A percentile compares a stretch with the other conserved stretches of the same genome.
Conservation (phyloP, 1,140 invertebrate species). For the Drosophila funebris region DNA sequence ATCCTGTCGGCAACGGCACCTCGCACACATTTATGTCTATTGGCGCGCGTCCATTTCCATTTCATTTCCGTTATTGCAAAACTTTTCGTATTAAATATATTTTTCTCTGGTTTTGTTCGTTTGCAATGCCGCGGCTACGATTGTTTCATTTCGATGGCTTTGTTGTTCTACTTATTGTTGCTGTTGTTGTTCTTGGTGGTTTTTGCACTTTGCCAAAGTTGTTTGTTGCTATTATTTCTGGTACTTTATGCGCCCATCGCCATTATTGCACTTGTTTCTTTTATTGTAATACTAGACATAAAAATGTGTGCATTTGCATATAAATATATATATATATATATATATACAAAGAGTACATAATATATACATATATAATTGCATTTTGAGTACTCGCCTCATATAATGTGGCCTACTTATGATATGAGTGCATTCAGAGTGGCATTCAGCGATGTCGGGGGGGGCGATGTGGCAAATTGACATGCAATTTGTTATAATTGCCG, state of each 20-base stretch:
- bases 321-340: constrained; percentile 43
- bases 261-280: constrained; percentile 81
- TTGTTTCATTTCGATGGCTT: constrained; percentile 74
- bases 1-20: constrained; percentile 66
- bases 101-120: constrained; percentile 52
- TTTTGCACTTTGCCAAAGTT: constrained; percentile 77
- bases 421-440: not conserved
- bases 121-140: constrained; percentile 40
- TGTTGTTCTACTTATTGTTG: constrained; percentile 32
- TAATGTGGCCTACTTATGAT: constrained; percentile 25
- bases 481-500: constrained; percentile 74
- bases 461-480: constrained; percentile 60
- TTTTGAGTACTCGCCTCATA: not conserved
- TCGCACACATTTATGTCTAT: constrained; percentile 77
- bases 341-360: not conserved
- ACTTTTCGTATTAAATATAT: constrained; percentile 82
- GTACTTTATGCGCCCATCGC: constrained; percentile 69
- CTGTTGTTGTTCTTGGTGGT: constrained; percentile 45
- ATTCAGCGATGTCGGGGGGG: not conserved
- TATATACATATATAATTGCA: constrained; percentile 8
- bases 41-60: constrained; percentile 81
- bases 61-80: constrained; percentile 82
- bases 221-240: constrained; percentile 77
- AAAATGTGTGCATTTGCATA: constrained; percentile 74
- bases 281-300: constrained; percentile 70